Percentiles rank a stretch among this genome's conserved stretches.
phyloP scores from a whole-genome alignment of 2,888 invertebrate species.

The Melipona bicolor region DNA sequence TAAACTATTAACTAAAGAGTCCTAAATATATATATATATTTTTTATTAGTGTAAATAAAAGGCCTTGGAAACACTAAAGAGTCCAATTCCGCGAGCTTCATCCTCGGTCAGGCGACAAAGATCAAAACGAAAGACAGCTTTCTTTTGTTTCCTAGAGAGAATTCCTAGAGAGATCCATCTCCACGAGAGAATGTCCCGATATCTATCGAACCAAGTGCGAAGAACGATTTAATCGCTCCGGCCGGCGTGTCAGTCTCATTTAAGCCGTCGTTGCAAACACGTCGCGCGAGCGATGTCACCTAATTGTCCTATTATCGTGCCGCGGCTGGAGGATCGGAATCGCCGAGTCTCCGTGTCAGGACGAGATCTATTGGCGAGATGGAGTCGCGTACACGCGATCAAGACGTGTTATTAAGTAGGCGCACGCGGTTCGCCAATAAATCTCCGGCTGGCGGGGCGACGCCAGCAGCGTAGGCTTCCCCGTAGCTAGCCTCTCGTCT shows the following conservation, averaged over 20 bases:
- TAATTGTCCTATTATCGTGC: constrained; percentile 55
- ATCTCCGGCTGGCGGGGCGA: constrained; percentile 55
- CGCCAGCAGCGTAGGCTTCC: constrained; percentile 43
- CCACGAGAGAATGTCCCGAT: no score
- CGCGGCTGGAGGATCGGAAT: constrained; percentile 21
- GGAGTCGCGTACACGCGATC: constrained; percentile 16
- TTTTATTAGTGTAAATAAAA: no score
- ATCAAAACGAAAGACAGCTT: no score
- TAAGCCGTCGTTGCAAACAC: constrained; percentile 4
- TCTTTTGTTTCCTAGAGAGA: no score
- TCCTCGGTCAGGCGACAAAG: no score
- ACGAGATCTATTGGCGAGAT: constrained; percentile 41
- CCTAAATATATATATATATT: no score
- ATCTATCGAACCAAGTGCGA: neutral
- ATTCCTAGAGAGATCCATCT: no score
- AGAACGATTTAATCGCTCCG: neutral
- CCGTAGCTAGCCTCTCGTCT: constrained; percentile 16
- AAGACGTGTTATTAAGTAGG: constrained; percentile 44
- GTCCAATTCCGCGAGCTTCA: no score
- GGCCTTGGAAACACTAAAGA: no score
- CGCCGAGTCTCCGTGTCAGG: neutral
- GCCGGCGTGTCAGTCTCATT: neutral
- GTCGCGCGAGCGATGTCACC: constrained; percentile 24
- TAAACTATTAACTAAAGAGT: no score
- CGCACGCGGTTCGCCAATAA: constrained; percentile 49